These are phyloP conservation scores for Drosophila equinoxialis DNA, from an alignment of 1,140 invertebrate species.

Conservation along the genomic window DNA sequence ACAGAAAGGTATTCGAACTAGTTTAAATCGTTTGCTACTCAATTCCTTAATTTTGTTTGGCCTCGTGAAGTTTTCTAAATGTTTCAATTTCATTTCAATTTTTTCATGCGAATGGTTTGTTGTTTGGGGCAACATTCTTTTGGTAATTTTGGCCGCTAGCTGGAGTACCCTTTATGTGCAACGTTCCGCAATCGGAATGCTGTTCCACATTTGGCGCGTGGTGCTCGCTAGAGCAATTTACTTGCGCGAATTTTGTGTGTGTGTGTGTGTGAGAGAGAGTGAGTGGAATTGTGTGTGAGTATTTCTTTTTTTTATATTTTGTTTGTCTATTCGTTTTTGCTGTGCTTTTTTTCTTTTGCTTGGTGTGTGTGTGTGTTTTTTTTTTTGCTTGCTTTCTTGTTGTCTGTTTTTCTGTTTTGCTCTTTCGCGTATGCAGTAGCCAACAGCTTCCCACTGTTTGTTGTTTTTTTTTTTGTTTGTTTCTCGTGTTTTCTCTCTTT, in stretches of 20 bases:
- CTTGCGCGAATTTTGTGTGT: constrained; percentile 36
- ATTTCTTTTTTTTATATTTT: constrained; percentile 25
- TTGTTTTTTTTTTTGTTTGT: background rate
- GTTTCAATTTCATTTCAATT: background rate
- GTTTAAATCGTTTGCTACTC: too few species aligned
- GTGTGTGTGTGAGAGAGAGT: background rate
- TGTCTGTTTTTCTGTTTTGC: constrained; percentile 39
- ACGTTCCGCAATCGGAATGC: constrained; percentile 42
- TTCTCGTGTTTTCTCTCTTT: background rate
- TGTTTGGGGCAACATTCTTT: background rate
- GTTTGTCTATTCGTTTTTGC: constrained; percentile 10
- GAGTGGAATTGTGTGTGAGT: constrained; percentile 7
- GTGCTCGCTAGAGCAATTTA: constrained; percentile 66
- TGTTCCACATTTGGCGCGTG: constrained; percentile 60
- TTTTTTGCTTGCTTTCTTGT: constrained; percentile 21
- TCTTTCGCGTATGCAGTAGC: constrained; percentile 19
- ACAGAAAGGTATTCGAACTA: too few species aligned
- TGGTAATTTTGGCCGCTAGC: background rate
- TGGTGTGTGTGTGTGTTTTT: constrained; percentile 4
- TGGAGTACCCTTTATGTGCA: constrained; percentile 38
- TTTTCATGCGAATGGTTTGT: background rate
- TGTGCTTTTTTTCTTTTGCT: constrained; percentile 17
- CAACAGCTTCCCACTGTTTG: constrained; percentile 21
- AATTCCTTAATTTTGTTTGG: background rate
- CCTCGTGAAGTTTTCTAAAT: background rate